A percentile compares a stretch with the other conserved stretches of the same genome.
Evolutionary conservation across 2,797 vertebrate genomes (phyloP).

Genomic region (Microhierax caerulescens): DNA sequence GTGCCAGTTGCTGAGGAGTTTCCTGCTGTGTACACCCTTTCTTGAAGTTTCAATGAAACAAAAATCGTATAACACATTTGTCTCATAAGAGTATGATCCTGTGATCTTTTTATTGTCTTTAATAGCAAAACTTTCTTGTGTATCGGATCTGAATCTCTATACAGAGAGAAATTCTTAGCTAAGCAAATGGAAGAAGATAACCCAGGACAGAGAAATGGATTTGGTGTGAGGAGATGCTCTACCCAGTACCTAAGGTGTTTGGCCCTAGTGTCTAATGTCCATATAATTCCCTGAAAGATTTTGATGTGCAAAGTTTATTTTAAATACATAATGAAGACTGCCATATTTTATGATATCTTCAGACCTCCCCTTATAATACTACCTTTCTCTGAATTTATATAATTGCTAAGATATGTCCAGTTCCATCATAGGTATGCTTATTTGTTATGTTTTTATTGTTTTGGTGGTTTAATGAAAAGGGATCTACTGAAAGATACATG

Average conservation of each 20-base stretch:
- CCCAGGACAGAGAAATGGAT: slow-evolving; percentile 52
- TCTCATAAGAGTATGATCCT: slow-evolving; percentile 35
- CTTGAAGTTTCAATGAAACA: background rate
- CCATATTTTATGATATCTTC: background rate
- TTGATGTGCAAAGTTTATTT: background rate
- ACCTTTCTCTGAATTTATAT: background rate
- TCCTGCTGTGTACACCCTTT: background rate
- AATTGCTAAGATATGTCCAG: background rate
- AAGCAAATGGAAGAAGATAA: slow-evolving; percentile 60
- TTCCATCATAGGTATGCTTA: background rate
- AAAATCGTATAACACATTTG: background rate
- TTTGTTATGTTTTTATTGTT: background rate
- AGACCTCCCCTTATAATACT: background rate
- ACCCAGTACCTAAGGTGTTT: slow-evolving; percentile 52
- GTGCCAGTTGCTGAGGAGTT: background rate
- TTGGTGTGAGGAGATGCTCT: slow-evolving; percentile 64
- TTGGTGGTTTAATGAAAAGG: background rate
- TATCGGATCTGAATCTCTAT: slow-evolving; percentile 55
- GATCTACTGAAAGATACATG: background rate
- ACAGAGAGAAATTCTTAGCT: slow-evolving; percentile 65
- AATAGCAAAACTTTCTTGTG: slow-evolving; percentile 53
- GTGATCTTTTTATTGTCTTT: slow-evolving; percentile 53
- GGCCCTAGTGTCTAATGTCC: slow-evolving; percentile 43
- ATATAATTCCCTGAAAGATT: slow-evolving; percentile 21
- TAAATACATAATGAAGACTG: background rate